A percentile compares a stretch with the other conserved stretches of the same genome.
Conservation (phyloP, 2,113 vertebrate genomes). For the Bos indicus region DNA sequence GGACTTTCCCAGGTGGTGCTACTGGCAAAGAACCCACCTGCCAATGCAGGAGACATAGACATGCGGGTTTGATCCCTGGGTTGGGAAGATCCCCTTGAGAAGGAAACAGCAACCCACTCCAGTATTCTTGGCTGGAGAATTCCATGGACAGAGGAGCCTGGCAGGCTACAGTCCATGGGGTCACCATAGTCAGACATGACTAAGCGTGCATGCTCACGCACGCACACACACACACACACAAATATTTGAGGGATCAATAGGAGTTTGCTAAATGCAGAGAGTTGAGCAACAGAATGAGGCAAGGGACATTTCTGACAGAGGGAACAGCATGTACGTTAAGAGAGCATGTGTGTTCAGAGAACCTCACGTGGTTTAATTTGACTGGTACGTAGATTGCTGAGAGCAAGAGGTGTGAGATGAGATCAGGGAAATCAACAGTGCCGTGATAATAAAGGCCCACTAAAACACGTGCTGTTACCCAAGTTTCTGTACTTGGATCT, state of each 20-base stretch:
- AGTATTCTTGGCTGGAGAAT: neutral
- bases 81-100: neutral
- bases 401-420: neutral
- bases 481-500: neutral
- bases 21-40: neutral
- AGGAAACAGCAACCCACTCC: neutral
- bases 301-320: neutral
- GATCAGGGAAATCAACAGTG: neutral
- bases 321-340: neutral
- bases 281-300: neutral
- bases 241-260: neutral
- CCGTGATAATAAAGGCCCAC: neutral
- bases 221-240: neutral
- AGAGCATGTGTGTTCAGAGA: neutral
- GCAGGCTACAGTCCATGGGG: neutral
- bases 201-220: accelerated
- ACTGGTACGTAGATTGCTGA: neutral
- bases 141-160: neutral
- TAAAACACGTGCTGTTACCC: neutral
- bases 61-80: neutral
- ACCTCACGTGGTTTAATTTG: neutral
- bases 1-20: accelerated
- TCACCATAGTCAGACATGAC: neutral
- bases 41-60: neutral
- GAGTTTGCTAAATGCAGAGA: neutral